Percentiles rank a stretch among this genome's conserved stretches.
Evolutionary conservation across 2,888 invertebrate species (phyloP).

Genomic region (Maniola hyperantus): DNA sequence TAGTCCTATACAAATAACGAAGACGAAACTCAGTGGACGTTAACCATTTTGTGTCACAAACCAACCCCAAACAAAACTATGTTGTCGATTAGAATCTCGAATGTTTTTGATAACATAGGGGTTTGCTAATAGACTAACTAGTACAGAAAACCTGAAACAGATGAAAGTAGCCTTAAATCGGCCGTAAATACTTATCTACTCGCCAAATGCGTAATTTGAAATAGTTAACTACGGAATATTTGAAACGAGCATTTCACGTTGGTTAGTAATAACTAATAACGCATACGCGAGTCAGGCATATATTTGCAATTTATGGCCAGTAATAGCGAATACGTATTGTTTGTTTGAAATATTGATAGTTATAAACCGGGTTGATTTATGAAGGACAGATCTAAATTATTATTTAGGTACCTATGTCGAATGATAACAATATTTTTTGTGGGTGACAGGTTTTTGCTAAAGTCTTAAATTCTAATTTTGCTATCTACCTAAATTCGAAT

Average conservation of each 20-base stretch:
- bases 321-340: slow-evolving; percentile 9
- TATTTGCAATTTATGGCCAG: slow-evolving; percentile 6
- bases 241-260: background rate
- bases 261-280: background rate
- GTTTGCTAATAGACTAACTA: too few relatives aligned
- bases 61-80: too few relatives aligned
- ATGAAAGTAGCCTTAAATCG: background rate
- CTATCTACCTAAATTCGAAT: too few relatives aligned
- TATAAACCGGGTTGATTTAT: background rate
- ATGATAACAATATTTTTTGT: background rate
- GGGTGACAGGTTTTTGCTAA: background rate
- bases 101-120: too few relatives aligned
- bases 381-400: background rate
- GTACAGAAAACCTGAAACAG: too few relatives aligned
- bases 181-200: background rate
- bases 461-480: too few relatives aligned
- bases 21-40: too few relatives aligned
- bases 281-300: background rate
- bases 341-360: slow-evolving; percentile 9
- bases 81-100: too few relatives aligned
- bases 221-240: background rate
- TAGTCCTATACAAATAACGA: too few relatives aligned
- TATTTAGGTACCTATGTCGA: background rate
- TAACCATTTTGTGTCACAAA: too few relatives aligned
- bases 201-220: background rate